Percentiles rank a stretch among this genome's conserved stretches.
phyloP scores from a whole-genome alignment of 2,888 invertebrate species.

The Salticus scenicus region DNA sequence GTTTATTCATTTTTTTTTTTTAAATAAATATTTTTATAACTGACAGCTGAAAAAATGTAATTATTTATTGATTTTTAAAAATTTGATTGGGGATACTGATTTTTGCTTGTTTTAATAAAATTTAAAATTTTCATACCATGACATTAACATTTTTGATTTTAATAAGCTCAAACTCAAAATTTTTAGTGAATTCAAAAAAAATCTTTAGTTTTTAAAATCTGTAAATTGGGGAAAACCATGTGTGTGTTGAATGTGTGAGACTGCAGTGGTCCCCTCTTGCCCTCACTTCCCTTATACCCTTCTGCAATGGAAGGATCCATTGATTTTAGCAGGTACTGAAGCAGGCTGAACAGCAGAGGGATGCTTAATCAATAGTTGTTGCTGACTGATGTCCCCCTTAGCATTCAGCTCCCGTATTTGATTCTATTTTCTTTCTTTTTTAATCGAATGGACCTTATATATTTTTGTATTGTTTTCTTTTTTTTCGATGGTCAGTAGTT shows the following conservation, averaged over 20 bases:
- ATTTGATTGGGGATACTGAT: too few relatives aligned
- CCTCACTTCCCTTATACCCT: constrained; percentile 54
- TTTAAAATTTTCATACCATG: too few relatives aligned
- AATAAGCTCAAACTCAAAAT: too few relatives aligned
- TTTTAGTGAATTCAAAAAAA: too few relatives aligned
- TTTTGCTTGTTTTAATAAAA: too few relatives aligned
- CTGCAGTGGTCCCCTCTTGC: constrained; percentile 64
- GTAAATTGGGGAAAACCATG: neutral
- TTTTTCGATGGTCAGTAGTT: too few relatives aligned
- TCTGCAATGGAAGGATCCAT: constrained; percentile 67
- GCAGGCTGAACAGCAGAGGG: constrained; percentile 45
- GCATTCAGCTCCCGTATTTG: constrained; percentile 53
- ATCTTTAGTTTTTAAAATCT: neutral
- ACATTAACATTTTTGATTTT: too few relatives aligned
- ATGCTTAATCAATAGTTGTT: constrained; percentile 69
- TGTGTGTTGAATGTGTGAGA: constrained; percentile 29
- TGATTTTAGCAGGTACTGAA: constrained; percentile 68
- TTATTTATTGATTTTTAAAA: too few relatives aligned
- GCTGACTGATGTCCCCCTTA: constrained; percentile 60
- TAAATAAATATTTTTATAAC: too few relatives aligned
- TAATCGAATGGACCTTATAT: constrained; percentile 10
- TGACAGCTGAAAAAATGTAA: too few relatives aligned
- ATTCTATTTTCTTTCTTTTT: constrained; percentile 31
- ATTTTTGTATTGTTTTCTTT: neutral
- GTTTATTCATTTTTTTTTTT: too few relatives aligned